These are phyloP conservation scores for Heliconius melpomene DNA, from an alignment of 1,140 invertebrate species.

Conservation along the genomic window DNA sequence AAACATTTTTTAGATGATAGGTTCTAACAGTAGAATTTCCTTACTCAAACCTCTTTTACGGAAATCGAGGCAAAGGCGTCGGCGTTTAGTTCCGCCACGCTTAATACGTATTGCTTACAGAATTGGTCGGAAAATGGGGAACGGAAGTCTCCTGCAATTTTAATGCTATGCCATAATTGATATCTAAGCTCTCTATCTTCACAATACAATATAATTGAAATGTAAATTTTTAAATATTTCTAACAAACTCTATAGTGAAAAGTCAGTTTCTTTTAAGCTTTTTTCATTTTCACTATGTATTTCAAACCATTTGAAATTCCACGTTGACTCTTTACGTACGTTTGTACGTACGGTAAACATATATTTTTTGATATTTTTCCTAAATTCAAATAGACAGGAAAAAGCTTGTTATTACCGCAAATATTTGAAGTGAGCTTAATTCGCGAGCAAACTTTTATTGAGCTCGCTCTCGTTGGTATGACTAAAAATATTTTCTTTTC, in stretches of 20 bases:
- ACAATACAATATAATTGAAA: too few relatives aligned
- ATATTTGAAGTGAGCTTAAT: constrained; percentile 38
- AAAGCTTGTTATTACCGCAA: constrained; percentile 37
- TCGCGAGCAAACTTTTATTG: constrained; percentile 14
- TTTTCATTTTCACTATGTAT: neutral
- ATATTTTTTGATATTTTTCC: neutral
- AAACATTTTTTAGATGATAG: too few relatives aligned
- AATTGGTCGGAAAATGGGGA: too few relatives aligned
- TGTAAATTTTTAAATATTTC: neutral
- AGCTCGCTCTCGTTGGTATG: neutral
- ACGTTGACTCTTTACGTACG: neutral
- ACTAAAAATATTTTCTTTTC: constrained; percentile 12
- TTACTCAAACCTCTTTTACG: too few relatives aligned
- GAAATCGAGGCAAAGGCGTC: too few relatives aligned
- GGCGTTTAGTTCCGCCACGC: too few relatives aligned
- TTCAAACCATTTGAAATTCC: neutral
- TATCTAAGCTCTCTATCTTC: too few relatives aligned
- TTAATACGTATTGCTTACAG: too few relatives aligned
- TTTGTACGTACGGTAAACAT: neutral
- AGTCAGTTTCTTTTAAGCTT: neutral
- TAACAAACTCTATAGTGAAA: neutral
- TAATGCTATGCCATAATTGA: too few relatives aligned
- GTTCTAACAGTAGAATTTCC: too few relatives aligned
- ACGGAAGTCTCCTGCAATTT: too few relatives aligned
- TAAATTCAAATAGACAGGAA: constrained; percentile 21